Evolutionary conservation across 2,797 vertebrate species (phyloP).

Genomic region (Betta splendens): DNA sequence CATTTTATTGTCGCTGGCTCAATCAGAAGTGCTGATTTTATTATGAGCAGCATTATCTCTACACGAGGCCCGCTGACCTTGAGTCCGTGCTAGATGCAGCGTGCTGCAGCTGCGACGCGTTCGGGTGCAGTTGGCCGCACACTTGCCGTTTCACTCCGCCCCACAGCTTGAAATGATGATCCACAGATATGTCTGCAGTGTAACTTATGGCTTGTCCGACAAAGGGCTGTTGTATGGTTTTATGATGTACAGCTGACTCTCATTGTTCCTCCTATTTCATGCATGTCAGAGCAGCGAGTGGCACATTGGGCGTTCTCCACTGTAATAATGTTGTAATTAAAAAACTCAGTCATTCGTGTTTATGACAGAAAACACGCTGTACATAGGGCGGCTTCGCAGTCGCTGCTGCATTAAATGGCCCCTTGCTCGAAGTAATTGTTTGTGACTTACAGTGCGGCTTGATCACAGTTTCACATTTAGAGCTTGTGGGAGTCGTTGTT

Average conservation of each 20-base stretch:
- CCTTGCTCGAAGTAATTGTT: conserved; percentile 1
- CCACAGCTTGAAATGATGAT: conserved; percentile 44
- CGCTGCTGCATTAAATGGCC: background rate
- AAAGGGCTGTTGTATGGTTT: conserved; percentile 16
- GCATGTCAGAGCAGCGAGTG: background rate
- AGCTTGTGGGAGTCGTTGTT: background rate
- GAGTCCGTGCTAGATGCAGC: conserved; percentile 42
- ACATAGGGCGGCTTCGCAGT: background rate
- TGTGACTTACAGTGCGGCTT: background rate
- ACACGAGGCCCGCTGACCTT: conserved; percentile 52
- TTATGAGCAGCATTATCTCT: conserved; percentile 41
- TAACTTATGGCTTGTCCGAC: conserved; percentile 17
- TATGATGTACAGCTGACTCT: conserved; percentile 20
- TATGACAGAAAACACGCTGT: background rate
- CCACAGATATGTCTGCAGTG: conserved; percentile 28
- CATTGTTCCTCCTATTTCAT: background rate
- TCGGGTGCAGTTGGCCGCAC: conserved; percentile 19
- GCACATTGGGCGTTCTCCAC: background rate
- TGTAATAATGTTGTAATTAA: background rate
- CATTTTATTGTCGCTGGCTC: conserved; percentile 62
- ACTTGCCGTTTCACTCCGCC: conserved; percentile 29
- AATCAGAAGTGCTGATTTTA: conserved; percentile 55
- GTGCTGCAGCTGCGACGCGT: conserved; percentile 16
- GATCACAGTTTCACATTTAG: background rate
- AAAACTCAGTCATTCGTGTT: background rate